A percentile compares a stretch with the other conserved stretches of the same genome.
These are phyloP conservation scores for Gerosis bhagava DNA, from an alignment of 2,888 invertebrate genomes.

Conservation along the genomic window DNA sequence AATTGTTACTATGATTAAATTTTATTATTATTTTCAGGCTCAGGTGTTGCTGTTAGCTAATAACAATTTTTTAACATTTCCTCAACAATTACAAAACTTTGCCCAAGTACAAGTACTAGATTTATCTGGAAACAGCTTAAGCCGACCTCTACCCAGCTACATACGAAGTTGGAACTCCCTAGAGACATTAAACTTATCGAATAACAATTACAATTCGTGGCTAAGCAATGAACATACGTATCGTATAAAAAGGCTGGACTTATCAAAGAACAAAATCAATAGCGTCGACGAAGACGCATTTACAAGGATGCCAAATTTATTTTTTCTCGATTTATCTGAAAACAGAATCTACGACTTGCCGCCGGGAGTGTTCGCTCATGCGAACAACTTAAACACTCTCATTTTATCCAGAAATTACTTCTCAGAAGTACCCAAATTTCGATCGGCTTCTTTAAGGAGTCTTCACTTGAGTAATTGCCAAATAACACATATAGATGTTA, in stretches of 20 bases:
- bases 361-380: slow-evolving; percentile 78
- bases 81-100: slow-evolving; percentile 72
- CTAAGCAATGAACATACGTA: slow-evolving; percentile 46
- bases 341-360: slow-evolving; percentile 84
- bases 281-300: slow-evolving; percentile 83
- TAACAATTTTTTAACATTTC: slow-evolving; percentile 83
- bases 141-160: slow-evolving; percentile 61
- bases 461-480: slow-evolving; percentile 85
- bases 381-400: slow-evolving; percentile 79
- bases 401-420: slow-evolving; percentile 86
- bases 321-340: slow-evolving; percentile 85
- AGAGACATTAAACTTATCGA: slow-evolving; percentile 80
- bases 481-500: slow-evolving; percentile 75
- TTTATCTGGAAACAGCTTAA: slow-evolving; percentile 77
- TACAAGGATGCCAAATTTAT: slow-evolving; percentile 75
- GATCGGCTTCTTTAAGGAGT: slow-evolving; percentile 78
- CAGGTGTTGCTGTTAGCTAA: slow-evolving; percentile 84
- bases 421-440: slow-evolving; percentile 78
- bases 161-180: slow-evolving; percentile 75
- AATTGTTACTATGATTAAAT: too few relatives aligned
- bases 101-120: slow-evolving; percentile 72
- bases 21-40: slow-evolving; percentile 71
- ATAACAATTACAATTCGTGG: slow-evolving; percentile 77
- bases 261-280: slow-evolving; percentile 86
- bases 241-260: slow-evolving; percentile 79